Evolutionary conservation across 1,140 invertebrate genomes (phyloP).

Genomic region (Agrypnia vestita): DNA sequence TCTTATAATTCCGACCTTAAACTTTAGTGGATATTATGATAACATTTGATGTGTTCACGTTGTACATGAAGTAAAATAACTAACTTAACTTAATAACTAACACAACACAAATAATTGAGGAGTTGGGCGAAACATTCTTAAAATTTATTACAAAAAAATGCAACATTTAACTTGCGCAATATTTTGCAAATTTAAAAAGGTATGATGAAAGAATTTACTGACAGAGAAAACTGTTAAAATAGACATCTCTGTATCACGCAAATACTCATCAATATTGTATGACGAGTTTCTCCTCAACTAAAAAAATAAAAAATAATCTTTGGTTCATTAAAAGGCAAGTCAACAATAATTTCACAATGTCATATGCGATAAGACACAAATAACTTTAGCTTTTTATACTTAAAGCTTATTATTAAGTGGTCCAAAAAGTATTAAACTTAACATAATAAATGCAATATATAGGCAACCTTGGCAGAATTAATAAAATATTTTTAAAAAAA

Average conservation of each 20-base stretch:
- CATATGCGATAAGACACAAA: not conserved
- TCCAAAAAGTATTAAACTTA: slow-evolving; percentile 29
- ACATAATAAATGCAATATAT: slow-evolving; percentile 31
- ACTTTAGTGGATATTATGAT: no score
- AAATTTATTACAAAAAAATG: not conserved
- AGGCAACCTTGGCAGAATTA: not conserved
- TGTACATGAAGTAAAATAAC: slow-evolving; percentile 10
- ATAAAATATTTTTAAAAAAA: no score
- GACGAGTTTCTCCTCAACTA: not conserved
- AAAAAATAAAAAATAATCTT: slow-evolving; percentile 4
- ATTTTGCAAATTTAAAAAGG: not conserved
- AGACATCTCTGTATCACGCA: no score
- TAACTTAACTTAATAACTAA: not conserved
- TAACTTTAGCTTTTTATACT: slow-evolving; percentile 8
- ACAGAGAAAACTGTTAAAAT: not conserved
- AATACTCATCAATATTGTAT: no score
- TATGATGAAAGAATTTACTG: no score
- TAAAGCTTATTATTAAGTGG: slow-evolving; percentile 25
- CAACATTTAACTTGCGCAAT: not conserved
- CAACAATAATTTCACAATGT: not conserved
- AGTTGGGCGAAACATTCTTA: not conserved
- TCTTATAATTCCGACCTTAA: no score
- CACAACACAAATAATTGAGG: slow-evolving; percentile 21
- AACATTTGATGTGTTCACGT: slow-evolving; percentile 8
- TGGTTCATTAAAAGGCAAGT: not conserved